Evolutionary conservation across 2,888 invertebrate genomes (phyloP), one percentile per base, ranked within the genome.

Genomic region (Toxonevra muliebris): DNA sequence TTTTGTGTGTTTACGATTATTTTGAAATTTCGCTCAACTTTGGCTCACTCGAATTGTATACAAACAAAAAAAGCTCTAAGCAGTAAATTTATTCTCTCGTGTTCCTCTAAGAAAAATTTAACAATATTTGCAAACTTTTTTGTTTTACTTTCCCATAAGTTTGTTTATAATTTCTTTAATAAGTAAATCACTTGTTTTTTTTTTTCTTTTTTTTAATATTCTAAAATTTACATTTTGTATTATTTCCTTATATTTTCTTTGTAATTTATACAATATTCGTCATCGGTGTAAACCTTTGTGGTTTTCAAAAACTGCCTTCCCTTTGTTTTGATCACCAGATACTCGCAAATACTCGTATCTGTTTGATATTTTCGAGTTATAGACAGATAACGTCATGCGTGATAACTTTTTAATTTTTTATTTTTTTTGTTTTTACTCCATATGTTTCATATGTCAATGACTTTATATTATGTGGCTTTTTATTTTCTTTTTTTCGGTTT

Each of bases 391-490:
- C 13, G 45, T 12, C 45, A 12, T 30, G 30, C 30, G 30, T 30
- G 30, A 30, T 30, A 30, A 30, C 3, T 48, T 48, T 48, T 48
- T 48, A 3, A 45, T 13, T 13, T 13, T 45, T 13, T 15, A 48
- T 1, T 4, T 10, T 48, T 7, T 7, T 48, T 13, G 9, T 48
- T 15, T 11, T 48, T 30, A 30, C 48, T 11, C 7, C 7, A 11
- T 53, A 12, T 53, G 53, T 53, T 12, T 17, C 53, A 53, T 19
- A 53, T 17, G 53, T 53, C 53, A 53, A 53, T 53, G 53, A 53
- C 53, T 53, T 53, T 3, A 11, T 17, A 53, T 53, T 5, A 48
- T 53, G 15, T 53, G 13, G n/a, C 15, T 17, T 9, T 53, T 13
- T 15, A 12, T 19, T 19, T 19, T 53, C 8, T 0, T 53, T 12